Conservation (phyloP, 2,888 invertebrate species). For the Dioctria linearis region DNA sequence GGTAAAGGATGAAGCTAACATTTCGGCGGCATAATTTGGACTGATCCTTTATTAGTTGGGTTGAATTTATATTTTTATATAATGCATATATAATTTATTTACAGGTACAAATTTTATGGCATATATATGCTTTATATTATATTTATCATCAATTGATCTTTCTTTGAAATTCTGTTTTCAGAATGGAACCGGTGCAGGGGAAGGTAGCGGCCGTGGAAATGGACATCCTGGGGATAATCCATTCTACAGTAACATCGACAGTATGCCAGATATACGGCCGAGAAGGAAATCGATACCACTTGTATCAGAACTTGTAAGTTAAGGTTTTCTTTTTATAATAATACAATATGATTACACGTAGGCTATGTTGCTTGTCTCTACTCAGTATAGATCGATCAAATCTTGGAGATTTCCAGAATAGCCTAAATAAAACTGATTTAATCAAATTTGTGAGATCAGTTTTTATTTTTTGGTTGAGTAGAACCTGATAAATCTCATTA, state of each 20-base stretch:
- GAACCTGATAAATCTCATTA: no score
- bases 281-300: slow-evolving; percentile 97
- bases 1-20: no score
- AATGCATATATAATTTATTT: no score
- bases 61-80: no score
- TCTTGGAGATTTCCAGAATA: no score
- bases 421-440: no score
- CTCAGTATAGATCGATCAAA: no score
- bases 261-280: slow-evolving; percentile 99
- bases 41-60: no score
- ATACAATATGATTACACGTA: neutral
- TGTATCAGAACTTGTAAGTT: slow-evolving; percentile 98
- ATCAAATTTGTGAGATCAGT: no score
- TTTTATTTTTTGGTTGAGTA: no score
- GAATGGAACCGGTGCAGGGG: slow-evolving; percentile 88
- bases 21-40: no score
- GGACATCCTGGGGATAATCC: slow-evolving; percentile 96
- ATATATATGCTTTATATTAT: neutral
- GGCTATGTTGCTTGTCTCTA: no score
- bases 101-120: neutral
- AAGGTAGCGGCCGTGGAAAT: slow-evolving; percentile 84
- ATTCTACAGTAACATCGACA: slow-evolving; percentile 99
- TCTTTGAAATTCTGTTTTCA: slow-evolving; percentile 68
- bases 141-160: neutral
- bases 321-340: neutral